phyloP scores from a whole-genome alignment of 2,113 vertebrate genomes.

The Macrotis lagotis region DNA sequence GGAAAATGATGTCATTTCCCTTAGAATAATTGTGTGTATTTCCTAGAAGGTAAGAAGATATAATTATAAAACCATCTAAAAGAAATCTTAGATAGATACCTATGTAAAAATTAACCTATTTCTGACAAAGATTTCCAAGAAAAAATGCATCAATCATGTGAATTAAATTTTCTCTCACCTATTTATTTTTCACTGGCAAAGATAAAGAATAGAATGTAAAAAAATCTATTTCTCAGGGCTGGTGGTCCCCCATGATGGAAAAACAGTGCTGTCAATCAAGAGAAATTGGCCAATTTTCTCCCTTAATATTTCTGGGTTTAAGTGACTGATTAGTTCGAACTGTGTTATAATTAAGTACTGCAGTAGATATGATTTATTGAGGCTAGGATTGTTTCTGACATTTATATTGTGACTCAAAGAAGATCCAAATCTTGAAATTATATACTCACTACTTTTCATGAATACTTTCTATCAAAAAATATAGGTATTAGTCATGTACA shows the following conservation, averaged over 20 bases:
- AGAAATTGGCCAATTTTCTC: conserved; percentile 12
- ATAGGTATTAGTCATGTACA: not conserved
- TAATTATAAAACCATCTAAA: not conserved
- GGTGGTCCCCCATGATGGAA: not conserved
- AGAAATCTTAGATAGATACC: not conserved
- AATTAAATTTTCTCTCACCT: not conserved
- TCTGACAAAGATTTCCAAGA: not conserved
- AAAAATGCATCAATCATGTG: not conserved
- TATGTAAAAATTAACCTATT: not conserved
- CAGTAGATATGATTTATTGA: conserved; percentile 77
- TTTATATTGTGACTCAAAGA: conserved; percentile 75
- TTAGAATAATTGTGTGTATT: not conserved
- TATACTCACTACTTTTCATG: conserved; percentile 61
- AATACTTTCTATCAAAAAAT: not conserved
- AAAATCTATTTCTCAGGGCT: not conserved
- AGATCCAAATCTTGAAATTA: conserved; percentile 61
- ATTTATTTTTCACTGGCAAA: not conserved
- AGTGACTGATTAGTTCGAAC: conserved; percentile 63
- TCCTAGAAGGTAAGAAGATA: not conserved
- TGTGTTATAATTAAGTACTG: conserved; percentile 68
- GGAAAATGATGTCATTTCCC: not conserved
- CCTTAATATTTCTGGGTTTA: conserved; percentile 63
- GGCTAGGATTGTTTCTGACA: conserved; percentile 70
- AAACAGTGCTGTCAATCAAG: not conserved
- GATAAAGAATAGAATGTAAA: not conserved